These are phyloP conservation scores for Rhamnusium bicolor DNA, from an alignment of 2,888 invertebrate species.

Conservation along the genomic window DNA sequence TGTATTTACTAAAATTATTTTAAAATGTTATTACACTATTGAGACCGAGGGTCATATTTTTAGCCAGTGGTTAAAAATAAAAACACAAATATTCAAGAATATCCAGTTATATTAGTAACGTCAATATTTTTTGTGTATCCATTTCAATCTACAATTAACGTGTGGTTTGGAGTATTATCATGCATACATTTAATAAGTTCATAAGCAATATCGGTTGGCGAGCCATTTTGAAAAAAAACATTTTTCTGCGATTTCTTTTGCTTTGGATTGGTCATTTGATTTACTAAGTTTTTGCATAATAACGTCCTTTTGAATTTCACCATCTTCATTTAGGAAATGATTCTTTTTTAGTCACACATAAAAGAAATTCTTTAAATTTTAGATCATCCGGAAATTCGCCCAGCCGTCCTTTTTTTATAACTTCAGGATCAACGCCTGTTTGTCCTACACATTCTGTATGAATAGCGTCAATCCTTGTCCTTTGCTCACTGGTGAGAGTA, in stretches of 20 bases:
- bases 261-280: slow-evolving; percentile 1
- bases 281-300: slow-evolving; percentile 47
- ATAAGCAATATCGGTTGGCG: background rate
- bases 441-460: slow-evolving; percentile 47
- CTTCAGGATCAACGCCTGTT: slow-evolving; percentile 42
- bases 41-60: no score
- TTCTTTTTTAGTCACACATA: slow-evolving; percentile 54
- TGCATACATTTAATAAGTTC: background rate
- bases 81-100: no score
- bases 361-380: slow-evolving; percentile 50
- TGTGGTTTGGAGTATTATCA: background rate
- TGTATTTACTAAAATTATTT: no score
- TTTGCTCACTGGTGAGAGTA: slow-evolving; percentile 53
- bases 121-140: no score
- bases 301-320: slow-evolving; percentile 47
- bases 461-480: slow-evolving; percentile 46
- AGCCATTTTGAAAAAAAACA: background rate
- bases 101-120: no score
- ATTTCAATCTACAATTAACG: background rate
- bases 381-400: slow-evolving; percentile 52
- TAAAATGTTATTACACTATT: no score
- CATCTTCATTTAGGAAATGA: slow-evolving; percentile 55
- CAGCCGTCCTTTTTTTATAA: slow-evolving; percentile 46
- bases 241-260: background rate
- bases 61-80: no score